Conservation (phyloP, 2,113 vertebrate genomes). For the Noctilio leporinus region DNA sequence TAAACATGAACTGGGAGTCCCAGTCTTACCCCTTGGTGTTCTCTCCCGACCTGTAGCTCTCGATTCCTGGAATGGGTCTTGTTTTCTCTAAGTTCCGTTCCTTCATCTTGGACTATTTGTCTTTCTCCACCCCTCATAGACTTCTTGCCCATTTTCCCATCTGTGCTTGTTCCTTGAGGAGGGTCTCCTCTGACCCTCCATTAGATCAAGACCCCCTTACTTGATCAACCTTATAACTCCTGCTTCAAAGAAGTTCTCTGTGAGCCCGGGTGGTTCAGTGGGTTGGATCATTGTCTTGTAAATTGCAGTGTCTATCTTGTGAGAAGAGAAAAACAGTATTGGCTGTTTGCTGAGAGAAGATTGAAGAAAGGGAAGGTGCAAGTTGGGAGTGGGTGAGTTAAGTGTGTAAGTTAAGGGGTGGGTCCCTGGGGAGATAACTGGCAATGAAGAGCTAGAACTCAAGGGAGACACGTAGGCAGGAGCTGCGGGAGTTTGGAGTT, state of each 20-base stretch:
- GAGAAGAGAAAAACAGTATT: background rate
- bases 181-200: background rate
- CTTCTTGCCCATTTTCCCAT: background rate
- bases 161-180: rapidly evolving
- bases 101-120: background rate
- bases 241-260: background rate
- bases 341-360: background rate
- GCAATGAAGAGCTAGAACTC: background rate
- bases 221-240: background rate
- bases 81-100: background rate
- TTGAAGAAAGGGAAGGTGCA: background rate
- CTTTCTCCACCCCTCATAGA: background rate
- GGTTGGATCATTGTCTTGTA: too few relatives aligned
- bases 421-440: background rate
- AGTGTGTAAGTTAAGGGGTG: background rate
- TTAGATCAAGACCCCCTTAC: background rate
- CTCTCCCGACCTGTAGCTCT: background rate
- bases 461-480: background rate
- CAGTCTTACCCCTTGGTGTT: rapidly evolving
- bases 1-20: background rate
- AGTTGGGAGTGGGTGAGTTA: background rate
- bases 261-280: background rate
- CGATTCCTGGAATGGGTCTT: background rate
- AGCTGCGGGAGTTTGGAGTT: background rate
- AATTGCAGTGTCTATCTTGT: background rate